Conservation (phyloP, 2,888 invertebrate species). For the Zelleria hepariella region DNA sequence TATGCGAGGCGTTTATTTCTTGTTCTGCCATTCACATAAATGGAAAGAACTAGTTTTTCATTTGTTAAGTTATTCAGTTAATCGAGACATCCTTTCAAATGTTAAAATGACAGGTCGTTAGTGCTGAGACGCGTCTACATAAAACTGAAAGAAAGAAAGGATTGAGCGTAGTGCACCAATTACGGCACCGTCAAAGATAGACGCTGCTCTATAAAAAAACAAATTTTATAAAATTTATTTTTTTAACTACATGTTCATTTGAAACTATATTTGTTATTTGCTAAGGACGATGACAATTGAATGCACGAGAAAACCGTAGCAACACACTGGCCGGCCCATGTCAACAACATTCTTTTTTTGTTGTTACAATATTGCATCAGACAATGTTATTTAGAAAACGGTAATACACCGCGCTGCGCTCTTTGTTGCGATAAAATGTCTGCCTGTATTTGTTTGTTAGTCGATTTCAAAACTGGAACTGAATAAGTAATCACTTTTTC, state of each 20-base stretch:
- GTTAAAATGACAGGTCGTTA: not conserved
- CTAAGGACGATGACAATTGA: not conserved
- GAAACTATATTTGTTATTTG: not conserved
- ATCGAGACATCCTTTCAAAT: not conserved
- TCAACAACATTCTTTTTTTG: slow-evolving; percentile 3
- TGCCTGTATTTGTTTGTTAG: slow-evolving; percentile 14
- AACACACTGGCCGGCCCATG: not conserved
- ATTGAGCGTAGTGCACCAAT: slow-evolving; percentile 31
- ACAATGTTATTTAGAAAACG: slow-evolving; percentile 52
- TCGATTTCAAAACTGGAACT: slow-evolving; percentile 40
- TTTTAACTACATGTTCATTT: not conserved
- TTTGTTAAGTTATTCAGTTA: not conserved
- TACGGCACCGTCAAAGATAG: slow-evolving; percentile 34
- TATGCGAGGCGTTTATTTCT: too few relatives aligned
- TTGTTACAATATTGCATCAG: slow-evolving; percentile 4
- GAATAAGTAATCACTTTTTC: slow-evolving; percentile 47
- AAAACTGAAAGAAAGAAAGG: slow-evolving; percentile 2
- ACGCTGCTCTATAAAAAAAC: slow-evolving; percentile 13
- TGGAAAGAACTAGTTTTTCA: not conserved
- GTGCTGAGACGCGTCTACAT: not conserved
- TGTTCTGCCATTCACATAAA: not conserved
- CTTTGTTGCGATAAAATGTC: slow-evolving; percentile 8
- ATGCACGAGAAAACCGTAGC: not conserved
- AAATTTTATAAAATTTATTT: not conserved
- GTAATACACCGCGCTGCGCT: slow-evolving; percentile 15